Conservation (phyloP, 2,888 invertebrate species). For the Aporophyla nigra region DNA sequence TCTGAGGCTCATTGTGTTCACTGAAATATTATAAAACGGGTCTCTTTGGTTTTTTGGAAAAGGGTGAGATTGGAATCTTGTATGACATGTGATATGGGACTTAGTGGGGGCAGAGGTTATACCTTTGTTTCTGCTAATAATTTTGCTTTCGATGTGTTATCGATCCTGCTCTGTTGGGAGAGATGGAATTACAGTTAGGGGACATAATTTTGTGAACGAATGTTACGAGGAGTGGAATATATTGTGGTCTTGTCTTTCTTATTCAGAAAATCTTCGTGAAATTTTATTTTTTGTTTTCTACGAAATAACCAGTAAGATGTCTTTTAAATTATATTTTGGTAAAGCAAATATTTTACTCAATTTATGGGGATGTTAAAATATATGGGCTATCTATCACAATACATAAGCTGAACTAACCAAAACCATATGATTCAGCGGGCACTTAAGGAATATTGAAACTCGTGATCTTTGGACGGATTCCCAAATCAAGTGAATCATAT, state of each 20-base stretch:
- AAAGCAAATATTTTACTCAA: not conserved
- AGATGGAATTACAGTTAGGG: not conserved
- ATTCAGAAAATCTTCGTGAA: not conserved
- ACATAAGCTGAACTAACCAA: conserved; percentile 13
- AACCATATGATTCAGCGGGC: conserved; percentile 44
- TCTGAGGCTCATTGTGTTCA: conserved; percentile 71
- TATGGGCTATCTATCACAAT: not conserved
- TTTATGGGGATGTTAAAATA: not conserved
- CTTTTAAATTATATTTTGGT: not conserved
- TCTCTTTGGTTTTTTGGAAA: conserved; percentile 71
- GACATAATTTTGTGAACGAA: conserved; percentile 33
- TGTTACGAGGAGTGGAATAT: not conserved
- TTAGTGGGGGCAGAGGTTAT: conserved; percentile 50
- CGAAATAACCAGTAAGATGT: not conserved
- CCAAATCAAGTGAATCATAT: conserved; percentile 67
- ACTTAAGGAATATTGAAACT: conserved; percentile 55
- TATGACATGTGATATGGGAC: conserved; percentile 66
- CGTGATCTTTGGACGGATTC: conserved; percentile 60
- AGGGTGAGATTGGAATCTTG: conserved; percentile 70
- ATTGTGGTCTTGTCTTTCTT: not conserved
- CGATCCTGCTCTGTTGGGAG: conserved; percentile 34
- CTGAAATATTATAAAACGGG: conserved; percentile 74
- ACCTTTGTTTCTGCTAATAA: conserved; percentile 57
- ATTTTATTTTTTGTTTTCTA: not conserved
- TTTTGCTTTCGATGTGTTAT: conserved; percentile 56